These are phyloP conservation scores for Suncus etruscus DNA, from an alignment of 2,113 vertebrate species.

Conservation along the genomic window DNA sequence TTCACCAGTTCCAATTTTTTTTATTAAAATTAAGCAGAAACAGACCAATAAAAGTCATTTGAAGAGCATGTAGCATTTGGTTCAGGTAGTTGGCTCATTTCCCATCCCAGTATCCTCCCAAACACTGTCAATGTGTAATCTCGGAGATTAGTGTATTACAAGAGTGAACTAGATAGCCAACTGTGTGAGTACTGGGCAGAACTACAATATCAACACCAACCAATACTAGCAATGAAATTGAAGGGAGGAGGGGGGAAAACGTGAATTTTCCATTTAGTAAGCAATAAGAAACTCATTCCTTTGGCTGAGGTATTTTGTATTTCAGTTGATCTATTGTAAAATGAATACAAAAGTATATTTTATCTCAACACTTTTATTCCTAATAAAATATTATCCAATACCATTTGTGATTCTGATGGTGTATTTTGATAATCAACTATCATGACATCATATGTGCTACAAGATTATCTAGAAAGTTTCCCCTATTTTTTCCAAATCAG, in stretches of 20 bases:
- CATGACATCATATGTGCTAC: background rate
- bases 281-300: background rate
- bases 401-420: background rate
- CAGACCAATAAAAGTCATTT: background rate
- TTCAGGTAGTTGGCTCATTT: too few species aligned
- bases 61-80: background rate
- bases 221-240: too few species aligned
- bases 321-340: constrained; percentile 24
- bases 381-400: background rate
- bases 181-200: too few species aligned
- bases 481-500: background rate
- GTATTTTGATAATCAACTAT: background rate
- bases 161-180: too few species aligned
- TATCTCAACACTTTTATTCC: background rate
- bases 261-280: background rate
- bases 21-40: too few species aligned
- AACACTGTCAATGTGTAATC: too few species aligned
- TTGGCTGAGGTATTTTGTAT: background rate
- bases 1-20: too few species aligned
- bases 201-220: too few species aligned
- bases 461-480: background rate
- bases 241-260: too few species aligned
- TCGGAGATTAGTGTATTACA: too few species aligned
- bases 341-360: background rate
- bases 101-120: too few species aligned